These are phyloP conservation scores for Peromyscus leucopus DNA, from an alignment of 2,113 vertebrate species.

Conservation along the genomic window DNA sequence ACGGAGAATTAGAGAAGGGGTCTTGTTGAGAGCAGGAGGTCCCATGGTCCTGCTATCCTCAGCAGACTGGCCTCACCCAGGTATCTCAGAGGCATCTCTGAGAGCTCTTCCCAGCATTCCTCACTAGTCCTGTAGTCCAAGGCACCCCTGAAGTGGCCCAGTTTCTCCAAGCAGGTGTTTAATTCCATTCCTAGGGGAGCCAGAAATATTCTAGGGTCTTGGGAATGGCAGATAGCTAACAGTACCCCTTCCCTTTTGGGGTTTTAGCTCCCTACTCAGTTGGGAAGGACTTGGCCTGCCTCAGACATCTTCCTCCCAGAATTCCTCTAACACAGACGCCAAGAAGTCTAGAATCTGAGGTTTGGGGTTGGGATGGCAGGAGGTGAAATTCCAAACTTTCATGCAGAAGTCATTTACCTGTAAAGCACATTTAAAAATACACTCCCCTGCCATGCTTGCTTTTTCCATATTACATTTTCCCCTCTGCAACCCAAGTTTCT, in stretches of 20 bases:
- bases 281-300: neutral
- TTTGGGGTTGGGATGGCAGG: neutral
- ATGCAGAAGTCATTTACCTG: slow-evolving; percentile 81
- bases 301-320: slow-evolving; percentile 15
- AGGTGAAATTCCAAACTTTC: slow-evolving; percentile 75
- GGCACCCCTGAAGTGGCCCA: neutral
- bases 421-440: slow-evolving; percentile 75
- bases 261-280: neutral
- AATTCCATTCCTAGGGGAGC: neutral
- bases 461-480: slow-evolving; percentile 72
- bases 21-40: neutral
- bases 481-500: slow-evolving; percentile 44
- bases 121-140: neutral
- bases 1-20: neutral
- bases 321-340: slow-evolving; percentile 3
- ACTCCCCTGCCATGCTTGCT: neutral
- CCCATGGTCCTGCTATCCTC: neutral
- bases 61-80: neutral
- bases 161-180: neutral
- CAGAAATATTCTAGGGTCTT: neutral
- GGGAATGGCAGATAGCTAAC: neutral
- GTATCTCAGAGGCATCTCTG: neutral
- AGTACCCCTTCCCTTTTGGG: neutral
- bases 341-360: slow-evolving; percentile 67
- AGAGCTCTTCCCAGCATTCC: neutral